Evolutionary conservation across 2,797 vertebrate genomes (phyloP), one percentile per base, ranked within the genome.

Genomic region (Heteromormyrus szaboi): DNA sequence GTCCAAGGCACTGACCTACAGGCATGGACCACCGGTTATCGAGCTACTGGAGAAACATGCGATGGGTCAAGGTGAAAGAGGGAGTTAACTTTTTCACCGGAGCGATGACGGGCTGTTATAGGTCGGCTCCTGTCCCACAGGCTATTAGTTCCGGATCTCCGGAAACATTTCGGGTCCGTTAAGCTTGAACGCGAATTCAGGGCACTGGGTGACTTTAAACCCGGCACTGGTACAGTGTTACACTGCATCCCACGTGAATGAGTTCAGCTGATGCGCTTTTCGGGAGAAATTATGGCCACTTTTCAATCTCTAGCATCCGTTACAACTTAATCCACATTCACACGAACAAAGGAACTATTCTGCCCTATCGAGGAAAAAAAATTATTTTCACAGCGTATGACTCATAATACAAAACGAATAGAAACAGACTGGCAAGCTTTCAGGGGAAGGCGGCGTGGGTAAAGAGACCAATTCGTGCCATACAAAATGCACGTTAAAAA

Each of bases 281-380:
- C 9, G n/a, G n/a, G 81, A 48, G 44, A 51, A 84, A 51, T 84
- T 48, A 29, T n/a, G 48, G 22, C 46, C 12, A 51, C n/a, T 84
- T 50, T 22, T 22, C 81, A 50, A 14, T 48, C 44, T 41, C 25
- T 5, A 14, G 3, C 46, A 14, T 51, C 44, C 46, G 44, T 84
- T 50, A 48, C 46, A 46, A 29, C 81, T 46, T 51, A 50, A 84
- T 22, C 81, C 44, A 84, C 11, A 51, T 48, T 83, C 81, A 84
- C 41, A 50, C 14, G n/a, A 51, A 84, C 81, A 84, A 84, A 84
- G 81, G 81, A 50, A n/a, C 81, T 84, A 51, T 84, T 84, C 48
- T 84, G 76, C 81, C 46, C 22, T 50, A 84, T 46, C 19, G 44
- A 48, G 7, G n/a, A 25, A 51, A 84, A 84, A 50, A 46, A 50